phyloP scores from a whole-genome alignment of 53 echinoderm and acorn worm species.

The Astropecten irregularis region DNA sequence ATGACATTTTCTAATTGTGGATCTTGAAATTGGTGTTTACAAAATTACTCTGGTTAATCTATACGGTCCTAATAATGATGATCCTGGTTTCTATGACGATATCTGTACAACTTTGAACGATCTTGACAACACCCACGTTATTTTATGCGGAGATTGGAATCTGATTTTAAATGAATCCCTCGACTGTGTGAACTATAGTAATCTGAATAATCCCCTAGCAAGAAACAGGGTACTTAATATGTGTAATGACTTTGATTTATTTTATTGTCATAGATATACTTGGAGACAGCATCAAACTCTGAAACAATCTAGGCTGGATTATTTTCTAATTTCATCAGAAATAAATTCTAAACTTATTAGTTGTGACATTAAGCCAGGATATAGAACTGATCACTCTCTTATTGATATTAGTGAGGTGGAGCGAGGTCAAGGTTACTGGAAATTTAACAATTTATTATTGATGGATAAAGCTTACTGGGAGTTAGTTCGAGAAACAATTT shows the following conservation, averaged over 20 bases:
- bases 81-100: constrained; percentile 23
- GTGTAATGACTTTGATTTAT: constrained; percentile 11
- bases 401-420: no score
- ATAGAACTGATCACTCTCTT: constrained; percentile 10
- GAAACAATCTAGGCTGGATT: constrained; percentile 1
- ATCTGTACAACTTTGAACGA: neutral
- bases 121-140: neutral
- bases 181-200: constrained; percentile 35
- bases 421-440: neutral
- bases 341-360: neutral
- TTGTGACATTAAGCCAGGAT: neutral
- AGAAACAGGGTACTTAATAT: constrained; percentile 17
- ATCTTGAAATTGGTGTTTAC: constrained; percentile 20
- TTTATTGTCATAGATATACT: neutral
- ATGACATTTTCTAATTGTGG: constrained; percentile 4
- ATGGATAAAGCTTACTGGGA: neutral
- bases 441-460: neutral
- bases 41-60: neutral
- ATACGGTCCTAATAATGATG: constrained; percentile 51
- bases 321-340: neutral
- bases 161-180: constrained; percentile 31
- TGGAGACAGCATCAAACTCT: neutral
- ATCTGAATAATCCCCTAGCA: constrained; percentile 23
- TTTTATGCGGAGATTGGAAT: constrained; percentile 58
- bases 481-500: neutral